Evolutionary conservation across 2,888 invertebrate genomes (phyloP).

Genomic region (Xanthorhoe spadicearia): DNA sequence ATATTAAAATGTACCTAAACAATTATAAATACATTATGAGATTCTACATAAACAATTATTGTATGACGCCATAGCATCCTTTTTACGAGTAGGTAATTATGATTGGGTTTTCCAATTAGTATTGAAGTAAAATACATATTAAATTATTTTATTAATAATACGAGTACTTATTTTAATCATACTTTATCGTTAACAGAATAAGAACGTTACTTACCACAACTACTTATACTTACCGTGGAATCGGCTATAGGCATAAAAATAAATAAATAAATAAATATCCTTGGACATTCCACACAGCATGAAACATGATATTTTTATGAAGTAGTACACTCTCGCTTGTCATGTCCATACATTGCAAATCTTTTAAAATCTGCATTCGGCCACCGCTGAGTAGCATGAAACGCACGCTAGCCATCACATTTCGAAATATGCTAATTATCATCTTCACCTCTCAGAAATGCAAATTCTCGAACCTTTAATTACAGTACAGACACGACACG

Average conservation of each 20-base stretch:
- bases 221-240: too few species aligned
- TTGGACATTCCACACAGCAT: too few species aligned
- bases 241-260: too few species aligned
- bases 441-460: slow-evolving; percentile 81
- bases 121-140: too few species aligned
- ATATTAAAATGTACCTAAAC: not conserved
- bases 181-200: too few species aligned
- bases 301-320: not conserved
- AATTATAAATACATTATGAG: not conserved
- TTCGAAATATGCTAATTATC: slow-evolving; percentile 85
- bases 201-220: too few species aligned
- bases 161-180: too few species aligned
- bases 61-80: not conserved
- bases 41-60: not conserved
- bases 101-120: not conserved
- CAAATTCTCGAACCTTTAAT: slow-evolving; percentile 81
- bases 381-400: slow-evolving; percentile 79
- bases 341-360: slow-evolving; percentile 64
- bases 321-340: slow-evolving; percentile 28
- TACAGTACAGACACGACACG: slow-evolving; percentile 80
- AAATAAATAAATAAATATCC: too few species aligned
- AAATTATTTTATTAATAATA: too few species aligned
- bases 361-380: slow-evolving; percentile 66
- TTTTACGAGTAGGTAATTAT: not conserved
- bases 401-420: slow-evolving; percentile 79